Evolutionary conservation across 2,113 vertebrate genomes (phyloP).

Genomic region (Galeopterus variegatus): DNA sequence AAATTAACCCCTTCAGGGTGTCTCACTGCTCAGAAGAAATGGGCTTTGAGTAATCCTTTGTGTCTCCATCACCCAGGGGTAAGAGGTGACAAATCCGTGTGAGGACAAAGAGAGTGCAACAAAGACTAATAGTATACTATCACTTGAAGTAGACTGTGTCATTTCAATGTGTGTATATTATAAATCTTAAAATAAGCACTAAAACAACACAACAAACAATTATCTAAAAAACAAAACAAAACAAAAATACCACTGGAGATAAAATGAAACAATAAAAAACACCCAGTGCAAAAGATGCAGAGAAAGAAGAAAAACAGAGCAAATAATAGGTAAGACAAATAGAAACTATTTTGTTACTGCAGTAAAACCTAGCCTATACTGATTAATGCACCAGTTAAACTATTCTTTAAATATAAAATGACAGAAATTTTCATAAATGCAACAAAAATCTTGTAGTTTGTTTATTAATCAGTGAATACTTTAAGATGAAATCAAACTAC

Average conservation of each 20-base stretch:
- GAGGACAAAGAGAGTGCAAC: too few species aligned
- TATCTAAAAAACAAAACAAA: not conserved
- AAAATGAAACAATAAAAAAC: not conserved
- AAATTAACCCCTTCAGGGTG: too few species aligned
- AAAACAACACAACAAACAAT: not conserved
- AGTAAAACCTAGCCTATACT: not conserved
- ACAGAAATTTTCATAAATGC: not conserved
- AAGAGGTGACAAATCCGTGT: too few species aligned
- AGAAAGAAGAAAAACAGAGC: not conserved
- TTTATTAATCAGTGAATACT: not conserved
- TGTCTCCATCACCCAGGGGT: too few species aligned
- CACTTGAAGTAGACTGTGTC: not conserved
- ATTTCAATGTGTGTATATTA: not conserved
- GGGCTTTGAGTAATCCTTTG: too few species aligned
- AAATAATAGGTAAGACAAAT: not conserved
- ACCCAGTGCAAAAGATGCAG: not conserved
- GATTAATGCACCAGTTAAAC: not conserved
- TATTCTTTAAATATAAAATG: constrained; percentile 1
- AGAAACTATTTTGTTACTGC: not conserved
- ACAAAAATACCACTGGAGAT: not conserved
- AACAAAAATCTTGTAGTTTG: not conserved
- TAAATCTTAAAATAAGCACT: constrained; percentile 2
- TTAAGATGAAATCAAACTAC: not conserved
- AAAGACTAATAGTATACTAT: not conserved
- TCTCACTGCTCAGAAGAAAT: too few species aligned